These are phyloP conservation scores for Saxicola maurus DNA, from an alignment of 2,797 vertebrate genomes.

Conservation along the genomic window DNA sequence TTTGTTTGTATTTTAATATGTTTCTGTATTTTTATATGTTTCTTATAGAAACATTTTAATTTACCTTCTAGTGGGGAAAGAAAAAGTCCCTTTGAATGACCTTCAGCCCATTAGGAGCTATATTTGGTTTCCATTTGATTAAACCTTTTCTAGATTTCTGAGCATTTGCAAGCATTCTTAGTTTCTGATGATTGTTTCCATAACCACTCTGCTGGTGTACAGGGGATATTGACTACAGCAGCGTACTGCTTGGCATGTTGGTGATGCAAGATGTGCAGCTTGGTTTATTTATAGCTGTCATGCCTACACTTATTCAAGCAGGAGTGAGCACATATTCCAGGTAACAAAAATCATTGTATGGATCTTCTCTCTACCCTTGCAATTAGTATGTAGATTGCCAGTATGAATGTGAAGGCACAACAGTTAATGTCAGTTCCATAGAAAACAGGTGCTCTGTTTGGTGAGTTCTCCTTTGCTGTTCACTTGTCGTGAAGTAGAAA, in stretches of 20 bases:
- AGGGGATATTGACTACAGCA: slow-evolving; percentile 95
- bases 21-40: not conserved
- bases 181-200: not conserved
- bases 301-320: slow-evolving; percentile 91
- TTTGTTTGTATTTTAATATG: not conserved
- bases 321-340: slow-evolving; percentile 80
- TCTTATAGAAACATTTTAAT: not conserved
- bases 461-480: not conserved
- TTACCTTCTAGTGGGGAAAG: not conserved
- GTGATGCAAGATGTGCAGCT: slow-evolving; percentile 98
- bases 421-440: not conserved
- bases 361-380: not conserved
- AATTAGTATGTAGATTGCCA: not conserved
- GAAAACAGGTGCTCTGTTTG: not conserved
- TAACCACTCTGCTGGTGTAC: not conserved
- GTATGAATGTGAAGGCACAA: not conserved
- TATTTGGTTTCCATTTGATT: not conserved
- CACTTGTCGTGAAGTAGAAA: not conserved
- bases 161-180: not conserved
- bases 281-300: slow-evolving; percentile 92
- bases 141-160: not conserved
- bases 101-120: not conserved
- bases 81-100: not conserved
- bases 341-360: slow-evolving; percentile 53
- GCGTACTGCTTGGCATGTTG: slow-evolving; percentile 91